Conservation (phyloP, 2,888 invertebrate genomes). For the Gastrophysa polygoni region DNA sequence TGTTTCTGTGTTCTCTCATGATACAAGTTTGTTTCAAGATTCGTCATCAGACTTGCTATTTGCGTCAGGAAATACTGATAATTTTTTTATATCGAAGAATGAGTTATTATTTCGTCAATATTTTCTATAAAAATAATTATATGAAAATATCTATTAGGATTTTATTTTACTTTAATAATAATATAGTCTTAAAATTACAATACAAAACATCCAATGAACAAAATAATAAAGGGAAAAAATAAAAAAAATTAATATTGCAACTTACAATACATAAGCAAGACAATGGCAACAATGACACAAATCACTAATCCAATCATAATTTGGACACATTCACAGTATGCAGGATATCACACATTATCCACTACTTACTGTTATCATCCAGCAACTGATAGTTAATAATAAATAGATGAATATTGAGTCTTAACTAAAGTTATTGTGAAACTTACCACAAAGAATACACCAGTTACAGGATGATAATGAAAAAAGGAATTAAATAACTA, state of each 20-base stretch:
- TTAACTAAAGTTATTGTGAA: too few relatives aligned
- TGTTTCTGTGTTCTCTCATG: too few relatives aligned
- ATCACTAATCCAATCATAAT: slow-evolving; percentile 43
- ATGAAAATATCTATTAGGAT: neutral
- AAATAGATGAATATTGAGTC: too few relatives aligned
- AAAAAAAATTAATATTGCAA: slow-evolving; percentile 45
- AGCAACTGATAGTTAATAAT: neutral
- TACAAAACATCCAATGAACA: slow-evolving; percentile 49
- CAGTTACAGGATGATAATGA: neutral
- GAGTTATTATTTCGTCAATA: too few relatives aligned
- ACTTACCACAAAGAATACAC: neutral
- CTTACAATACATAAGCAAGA: slow-evolving; percentile 46
- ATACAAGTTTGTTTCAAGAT: too few relatives aligned
- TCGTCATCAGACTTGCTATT: too few relatives aligned
- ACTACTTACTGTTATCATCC: slow-evolving; percentile 6
- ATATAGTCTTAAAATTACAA: slow-evolving; percentile 40
- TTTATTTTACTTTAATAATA: neutral
- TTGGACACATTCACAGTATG: slow-evolving; percentile 37
- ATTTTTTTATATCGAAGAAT: too few relatives aligned
- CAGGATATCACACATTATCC: slow-evolving; percentile 20
- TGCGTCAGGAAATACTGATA: too few relatives aligned
- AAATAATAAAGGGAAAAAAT: slow-evolving; percentile 39
- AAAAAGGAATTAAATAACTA: slow-evolving; percentile 4
- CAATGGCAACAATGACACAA: slow-evolving; percentile 48
- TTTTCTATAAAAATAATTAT: neutral